Evolutionary conservation across 2,113 vertebrate genomes (phyloP).

Genomic region (Epinephelus moara): DNA sequence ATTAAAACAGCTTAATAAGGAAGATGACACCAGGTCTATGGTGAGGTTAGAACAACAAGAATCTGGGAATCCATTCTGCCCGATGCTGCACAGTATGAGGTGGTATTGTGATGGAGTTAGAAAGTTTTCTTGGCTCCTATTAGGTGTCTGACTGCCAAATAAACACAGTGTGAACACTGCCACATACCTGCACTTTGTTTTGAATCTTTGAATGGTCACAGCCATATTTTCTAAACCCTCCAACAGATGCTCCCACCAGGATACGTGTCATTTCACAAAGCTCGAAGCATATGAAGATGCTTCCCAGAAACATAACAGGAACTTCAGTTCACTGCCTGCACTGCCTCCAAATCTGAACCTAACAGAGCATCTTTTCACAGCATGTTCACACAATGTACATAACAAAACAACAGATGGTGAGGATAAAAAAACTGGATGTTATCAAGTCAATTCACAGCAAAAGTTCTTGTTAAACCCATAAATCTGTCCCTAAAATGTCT

Average conservation of each 20-base stretch:
- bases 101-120: background rate
- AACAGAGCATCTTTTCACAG: conserved; percentile 25
- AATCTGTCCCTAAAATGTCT: conserved; percentile 1
- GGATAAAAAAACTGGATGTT: background rate
- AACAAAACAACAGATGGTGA: conserved; percentile 63
- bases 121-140: conserved; percentile 29
- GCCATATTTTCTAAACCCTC: conserved; percentile 15
- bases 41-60: too few species aligned
- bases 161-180: conserved; percentile 18
- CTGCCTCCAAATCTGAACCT: conserved; percentile 21
- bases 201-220: conserved; percentile 25
- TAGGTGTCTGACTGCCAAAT: conserved; percentile 18
- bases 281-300: background rate
- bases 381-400: conserved; percentile 33
- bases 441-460: conserved; percentile 11
- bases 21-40: too few species aligned
- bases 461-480: conserved; percentile 8
- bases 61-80: background rate
- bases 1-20: too few species aligned
- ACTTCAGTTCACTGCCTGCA: conserved; percentile 5
- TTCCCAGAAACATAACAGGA: background rate
- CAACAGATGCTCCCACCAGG: conserved; percentile 41
- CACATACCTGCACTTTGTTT: conserved; percentile 16
- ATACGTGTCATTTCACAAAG: conserved; percentile 31
- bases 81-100: background rate